Base-by-base conservation (phyloP, 2,888 invertebrate genomes). In the Sthenelais limicola region DNA sequence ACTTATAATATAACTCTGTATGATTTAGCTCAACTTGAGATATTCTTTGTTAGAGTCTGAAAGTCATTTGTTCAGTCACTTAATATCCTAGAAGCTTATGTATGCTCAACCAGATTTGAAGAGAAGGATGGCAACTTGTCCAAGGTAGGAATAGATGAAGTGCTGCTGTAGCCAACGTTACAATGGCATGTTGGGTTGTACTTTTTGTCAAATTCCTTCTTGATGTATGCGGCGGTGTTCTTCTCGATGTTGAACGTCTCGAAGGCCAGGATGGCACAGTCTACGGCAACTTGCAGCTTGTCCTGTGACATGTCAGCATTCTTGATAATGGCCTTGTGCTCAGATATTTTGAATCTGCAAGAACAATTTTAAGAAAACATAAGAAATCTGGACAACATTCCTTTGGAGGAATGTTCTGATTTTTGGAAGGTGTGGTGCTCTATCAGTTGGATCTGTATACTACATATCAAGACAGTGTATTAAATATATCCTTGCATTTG, bases 281-380 rank as follows among this genome's bases (percentile, higher is more conserved):
- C 98, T 35, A 99, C 97, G 82, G 98, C 97, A 89, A 99, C 98
- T 88, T 98, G 98, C 92, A 99, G 98, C 98, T 99, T 98, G 90
- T 99, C 98, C 90, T 99, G 98, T 84, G 96, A 94, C 98, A 99
- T 98, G 90, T 98, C 98, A 85, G 98, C 98, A 92, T 99, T 99
- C 91, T 98, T 98, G 89, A 98, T 98, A 79, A 98, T 98, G 87
- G 98, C 98, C 91, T 98, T 99, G 38, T 84, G 73, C 35, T 84
- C 84, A 69, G 79, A 32, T 71, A 73, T 75, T 47, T 68, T 67
- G 62, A 24, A 15, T 9, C 66, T 66, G 38, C 21, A 58, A 66
- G 24, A 66, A n/a, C n/a, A n/a, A n/a, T n/a, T n/a, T n/a, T n/a
- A n/a, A n/a, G n/a, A n/a, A n/a, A n/a, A n/a, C n/a, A n/a, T n/a